Conservation (phyloP, 2,113 vertebrate species). For the Mirounga angustirostris region DNA sequence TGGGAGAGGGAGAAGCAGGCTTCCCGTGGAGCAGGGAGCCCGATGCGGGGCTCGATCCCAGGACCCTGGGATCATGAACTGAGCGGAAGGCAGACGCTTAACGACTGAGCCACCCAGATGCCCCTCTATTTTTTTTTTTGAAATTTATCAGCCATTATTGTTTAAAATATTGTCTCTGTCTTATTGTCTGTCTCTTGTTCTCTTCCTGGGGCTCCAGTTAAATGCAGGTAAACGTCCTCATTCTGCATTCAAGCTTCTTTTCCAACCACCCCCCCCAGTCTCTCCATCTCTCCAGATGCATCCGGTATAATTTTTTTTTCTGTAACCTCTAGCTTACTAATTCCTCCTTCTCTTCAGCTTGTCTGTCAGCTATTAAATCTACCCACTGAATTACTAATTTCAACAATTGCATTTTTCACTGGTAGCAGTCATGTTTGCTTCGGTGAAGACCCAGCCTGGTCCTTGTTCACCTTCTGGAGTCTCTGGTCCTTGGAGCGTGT, state of each 20-base stretch:
- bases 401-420: accelerated
- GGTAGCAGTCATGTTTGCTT: accelerated
- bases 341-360: background rate
- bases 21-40: too few relatives aligned
- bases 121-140: background rate
- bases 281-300: background rate
- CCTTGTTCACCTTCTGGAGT: accelerated
- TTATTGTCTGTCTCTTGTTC: background rate
- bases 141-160: background rate
- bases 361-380: background rate
- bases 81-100: too few relatives aligned
- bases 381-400: background rate
- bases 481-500: accelerated
- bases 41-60: too few relatives aligned
- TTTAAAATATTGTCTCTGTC: background rate
- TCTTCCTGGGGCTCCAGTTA: background rate
- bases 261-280: too few relatives aligned
- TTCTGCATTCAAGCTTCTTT: accelerated
- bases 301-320: background rate
- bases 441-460: too few relatives aligned
- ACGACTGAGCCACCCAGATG: too few relatives aligned
- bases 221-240: accelerated
- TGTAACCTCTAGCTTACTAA: background rate
- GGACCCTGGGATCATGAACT: too few relatives aligned
- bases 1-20: too few relatives aligned